These are phyloP conservation scores for Linepithema humile DNA, from an alignment of 1,140 invertebrate genomes.

Conservation along the genomic window DNA sequence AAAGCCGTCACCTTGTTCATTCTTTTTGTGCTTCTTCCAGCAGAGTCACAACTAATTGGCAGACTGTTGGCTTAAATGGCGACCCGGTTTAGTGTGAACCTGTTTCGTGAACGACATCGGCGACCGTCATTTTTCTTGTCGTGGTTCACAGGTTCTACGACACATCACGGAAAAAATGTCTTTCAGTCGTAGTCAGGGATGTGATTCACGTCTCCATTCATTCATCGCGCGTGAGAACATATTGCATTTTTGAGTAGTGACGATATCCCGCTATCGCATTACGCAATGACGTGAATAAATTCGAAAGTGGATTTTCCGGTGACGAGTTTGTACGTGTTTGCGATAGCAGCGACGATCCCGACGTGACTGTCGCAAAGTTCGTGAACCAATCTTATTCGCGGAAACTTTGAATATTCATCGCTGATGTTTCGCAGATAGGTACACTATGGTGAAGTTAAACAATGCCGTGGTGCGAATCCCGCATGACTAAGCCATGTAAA, in stretches of 20 bases:
- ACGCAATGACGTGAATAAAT: constrained; percentile 14
- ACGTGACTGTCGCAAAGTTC: not conserved
- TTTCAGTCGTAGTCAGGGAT: not conserved
- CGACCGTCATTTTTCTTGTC: not conserved
- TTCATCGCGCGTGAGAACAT: constrained; percentile 14
- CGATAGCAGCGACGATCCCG: not conserved
- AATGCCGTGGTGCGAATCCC: not conserved
- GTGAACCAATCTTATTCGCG: constrained; percentile 20
- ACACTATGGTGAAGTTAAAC: not conserved
- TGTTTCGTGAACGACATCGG: constrained; percentile 50
- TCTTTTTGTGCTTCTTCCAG: constrained; percentile 16
- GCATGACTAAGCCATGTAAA: not conserved
- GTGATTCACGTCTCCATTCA: constrained; percentile 8
- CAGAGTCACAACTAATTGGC: constrained; percentile 65
- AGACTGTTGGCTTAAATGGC: constrained; percentile 41
- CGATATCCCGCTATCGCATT: not conserved
- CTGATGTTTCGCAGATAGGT: not conserved
- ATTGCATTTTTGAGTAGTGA: not conserved
- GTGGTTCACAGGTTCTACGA: not conserved
- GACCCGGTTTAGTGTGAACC: constrained; percentile 54
- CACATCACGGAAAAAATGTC: not conserved
- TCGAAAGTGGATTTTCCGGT: not conserved
- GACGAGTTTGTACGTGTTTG: not conserved
- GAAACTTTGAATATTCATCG: constrained; percentile 62
- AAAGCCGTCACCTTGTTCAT: not conserved